phyloP scores from a whole-genome alignment of 2,113 vertebrate genomes.

The Chauna torquata region DNA sequence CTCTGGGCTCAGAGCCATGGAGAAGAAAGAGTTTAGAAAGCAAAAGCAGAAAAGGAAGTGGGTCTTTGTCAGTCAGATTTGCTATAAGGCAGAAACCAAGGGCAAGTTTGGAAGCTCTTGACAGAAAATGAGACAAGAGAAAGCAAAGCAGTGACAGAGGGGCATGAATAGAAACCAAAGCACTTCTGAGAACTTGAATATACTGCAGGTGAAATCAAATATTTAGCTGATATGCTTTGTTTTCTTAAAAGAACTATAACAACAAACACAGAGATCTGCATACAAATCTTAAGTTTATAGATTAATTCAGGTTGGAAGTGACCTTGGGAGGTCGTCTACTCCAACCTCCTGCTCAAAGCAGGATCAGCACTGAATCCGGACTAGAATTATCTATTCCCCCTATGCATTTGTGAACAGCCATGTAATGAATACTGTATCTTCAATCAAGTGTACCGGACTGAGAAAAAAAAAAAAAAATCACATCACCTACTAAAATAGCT shows the following conservation, averaged over 20 bases:
- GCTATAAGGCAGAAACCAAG: not conserved
- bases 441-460: not conserved
- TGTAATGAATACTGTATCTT: not conserved
- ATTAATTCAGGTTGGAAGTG: not conserved
- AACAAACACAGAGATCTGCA: not conserved
- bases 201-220: not conserved
- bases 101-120: not conserved
- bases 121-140: not conserved
- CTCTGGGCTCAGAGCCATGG: not conserved
- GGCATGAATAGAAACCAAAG: not conserved
- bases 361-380: not conserved
- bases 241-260: not conserved
- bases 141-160: not conserved
- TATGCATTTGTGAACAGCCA: not conserved
- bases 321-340: not conserved
- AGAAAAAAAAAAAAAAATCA: not conserved
- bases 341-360: not conserved
- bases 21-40: not conserved
- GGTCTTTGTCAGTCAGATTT: not conserved
- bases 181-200: not conserved
- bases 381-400: not conserved
- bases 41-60: not conserved
- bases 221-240: not conserved
- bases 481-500: not conserved
- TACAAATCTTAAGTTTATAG: not conserved